Evolutionary conservation across 2,888 invertebrate genomes (phyloP).

Genomic region (Helicoverpa assulta): DNA sequence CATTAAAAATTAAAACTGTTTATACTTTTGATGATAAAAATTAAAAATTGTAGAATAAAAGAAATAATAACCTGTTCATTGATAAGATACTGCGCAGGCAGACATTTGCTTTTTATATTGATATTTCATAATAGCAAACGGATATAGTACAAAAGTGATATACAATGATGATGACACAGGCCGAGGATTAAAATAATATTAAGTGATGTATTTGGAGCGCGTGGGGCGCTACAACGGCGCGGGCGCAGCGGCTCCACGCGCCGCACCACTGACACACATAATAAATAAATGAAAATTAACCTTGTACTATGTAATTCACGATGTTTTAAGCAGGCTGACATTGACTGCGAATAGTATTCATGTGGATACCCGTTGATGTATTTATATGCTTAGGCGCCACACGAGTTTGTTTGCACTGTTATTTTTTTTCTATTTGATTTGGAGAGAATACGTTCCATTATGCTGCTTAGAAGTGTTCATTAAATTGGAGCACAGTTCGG

Average conservation of each 20-base stretch:
- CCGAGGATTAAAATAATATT: conserved; percentile 84
- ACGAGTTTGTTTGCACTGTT: background rate
- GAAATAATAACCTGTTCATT: no score
- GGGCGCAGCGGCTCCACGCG: conserved; percentile 37
- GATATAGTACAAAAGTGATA: conserved; percentile 73
- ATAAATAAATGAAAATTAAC: conserved; percentile 64
- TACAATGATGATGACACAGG: conserved; percentile 80
- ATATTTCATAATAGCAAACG: conserved; percentile 59
- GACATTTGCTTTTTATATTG: no score
- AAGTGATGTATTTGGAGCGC: conserved; percentile 72
- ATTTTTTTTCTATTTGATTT: no score
- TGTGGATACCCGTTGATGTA: conserved; percentile 44
- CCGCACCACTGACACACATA: conserved; percentile 59
- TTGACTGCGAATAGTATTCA: conserved; percentile 66
- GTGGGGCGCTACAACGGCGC: conserved; percentile 60
- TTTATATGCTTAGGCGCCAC: conserved; percentile 34
- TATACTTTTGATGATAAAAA: no score
- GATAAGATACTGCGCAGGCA: no score
- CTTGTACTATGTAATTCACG: conserved; percentile 67
- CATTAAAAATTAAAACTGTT: no score
- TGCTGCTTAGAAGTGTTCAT: no score
- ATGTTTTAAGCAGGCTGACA: conserved; percentile 63
- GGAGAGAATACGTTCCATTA: no score
- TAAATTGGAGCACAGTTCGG: no score
- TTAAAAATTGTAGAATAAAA: no score